Evolutionary conservation across 2,888 invertebrate genomes (phyloP).

Genomic region (Caenorhabditis macrosperma): DNA sequence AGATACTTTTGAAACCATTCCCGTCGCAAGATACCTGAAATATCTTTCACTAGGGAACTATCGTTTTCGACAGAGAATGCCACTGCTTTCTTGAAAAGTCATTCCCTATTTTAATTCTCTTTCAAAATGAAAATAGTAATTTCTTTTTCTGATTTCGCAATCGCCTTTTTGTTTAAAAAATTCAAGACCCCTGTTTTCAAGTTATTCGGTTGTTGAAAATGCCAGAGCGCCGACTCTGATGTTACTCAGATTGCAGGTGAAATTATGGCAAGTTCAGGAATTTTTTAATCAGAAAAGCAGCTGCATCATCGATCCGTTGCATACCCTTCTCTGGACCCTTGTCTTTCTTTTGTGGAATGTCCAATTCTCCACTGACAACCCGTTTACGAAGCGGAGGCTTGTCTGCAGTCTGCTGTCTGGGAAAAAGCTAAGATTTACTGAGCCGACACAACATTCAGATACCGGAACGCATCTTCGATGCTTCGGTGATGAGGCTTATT

Average conservation of each 20-base stretch:
- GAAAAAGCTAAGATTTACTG: background rate
- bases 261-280: no score
- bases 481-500: constrained; percentile 59
- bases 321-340: constrained; percentile 33
- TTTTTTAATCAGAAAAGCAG: background rate
- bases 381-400: constrained; percentile 66
- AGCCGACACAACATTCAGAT: background rate
- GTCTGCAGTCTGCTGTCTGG: constrained; percentile 55
- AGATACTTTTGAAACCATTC: constrained; percentile 82
- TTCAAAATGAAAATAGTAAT: no score
- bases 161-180: no score
- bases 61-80: no score
- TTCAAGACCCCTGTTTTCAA: background rate
- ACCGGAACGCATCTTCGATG: constrained; percentile 52
- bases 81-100: no score
- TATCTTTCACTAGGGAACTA: no score
- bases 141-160: no score
- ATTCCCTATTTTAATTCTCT: no score
- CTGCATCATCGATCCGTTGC: background rate
- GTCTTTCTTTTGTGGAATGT: constrained; percentile 61
- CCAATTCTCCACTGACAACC: constrained; percentile 63
- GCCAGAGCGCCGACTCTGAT: background rate
- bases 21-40: constrained; percentile 89
- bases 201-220: background rate
- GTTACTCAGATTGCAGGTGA: no score